These are phyloP conservation scores for Nesometra sesokonis DNA, from an alignment of 35 echinoderm and acorn worm species.

Conservation along the genomic window DNA sequence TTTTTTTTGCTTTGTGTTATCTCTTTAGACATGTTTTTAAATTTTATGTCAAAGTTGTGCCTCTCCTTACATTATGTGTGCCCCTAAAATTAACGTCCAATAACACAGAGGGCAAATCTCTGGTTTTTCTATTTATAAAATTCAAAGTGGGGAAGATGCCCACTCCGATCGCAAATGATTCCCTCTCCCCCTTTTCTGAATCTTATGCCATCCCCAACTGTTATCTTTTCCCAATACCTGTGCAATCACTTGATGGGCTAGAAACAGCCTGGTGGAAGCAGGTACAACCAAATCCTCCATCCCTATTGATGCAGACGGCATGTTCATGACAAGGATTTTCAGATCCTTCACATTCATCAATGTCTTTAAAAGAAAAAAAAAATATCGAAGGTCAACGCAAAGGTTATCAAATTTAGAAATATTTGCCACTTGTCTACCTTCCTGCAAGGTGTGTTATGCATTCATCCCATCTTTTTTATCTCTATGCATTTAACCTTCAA, in stretches of 20 bases:
- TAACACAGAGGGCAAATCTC: too few species aligned
- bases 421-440: not conserved
- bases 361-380: not conserved
- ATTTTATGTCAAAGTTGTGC: too few species aligned
- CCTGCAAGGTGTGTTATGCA: not conserved
- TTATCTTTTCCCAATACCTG: too few species aligned
- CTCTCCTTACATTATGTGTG: too few species aligned
- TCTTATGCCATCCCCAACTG: too few species aligned
- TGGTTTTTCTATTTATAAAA: too few species aligned
- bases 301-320: not conserved
- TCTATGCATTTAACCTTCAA: not conserved
- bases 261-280: not conserved
- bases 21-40: too few species aligned
- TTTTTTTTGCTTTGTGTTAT: too few species aligned
- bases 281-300: constrained; percentile 15
- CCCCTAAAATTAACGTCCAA: too few species aligned
- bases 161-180: too few species aligned
- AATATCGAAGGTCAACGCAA: not conserved
- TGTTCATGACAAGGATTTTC: constrained; percentile 2
- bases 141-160: too few species aligned
- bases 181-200: too few species aligned
- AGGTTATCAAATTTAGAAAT: not conserved
- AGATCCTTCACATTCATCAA: not conserved
- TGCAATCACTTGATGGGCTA: not conserved
- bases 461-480: not conserved